Evolutionary conservation across 2,888 invertebrate genomes (phyloP).

Genomic region (Eilema caniola): DNA sequence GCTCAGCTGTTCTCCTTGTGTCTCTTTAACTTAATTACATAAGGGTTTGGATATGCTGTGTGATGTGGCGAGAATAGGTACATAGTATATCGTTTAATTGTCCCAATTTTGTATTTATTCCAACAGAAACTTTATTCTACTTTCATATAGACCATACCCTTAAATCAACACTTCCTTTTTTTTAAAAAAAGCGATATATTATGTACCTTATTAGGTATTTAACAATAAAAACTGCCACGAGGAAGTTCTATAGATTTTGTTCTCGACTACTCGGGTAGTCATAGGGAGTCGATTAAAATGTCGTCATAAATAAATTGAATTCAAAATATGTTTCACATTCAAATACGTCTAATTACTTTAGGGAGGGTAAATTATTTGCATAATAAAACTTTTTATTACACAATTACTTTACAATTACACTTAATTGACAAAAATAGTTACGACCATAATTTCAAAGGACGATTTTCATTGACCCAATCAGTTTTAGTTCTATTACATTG

Average conservation of each 20-base stretch:
- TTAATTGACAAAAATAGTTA: constrained; percentile 4
- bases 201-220: constrained; percentile 10
- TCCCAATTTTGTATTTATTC: background rate
- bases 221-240: constrained; percentile 20
- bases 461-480: constrained; percentile 5
- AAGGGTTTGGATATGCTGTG: constrained; percentile 11
- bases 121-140: background rate
- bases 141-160: background rate
- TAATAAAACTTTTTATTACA: constrained; percentile 38
- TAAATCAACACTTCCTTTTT: background rate
- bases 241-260: constrained; percentile 23
- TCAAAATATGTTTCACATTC: constrained; percentile 36
- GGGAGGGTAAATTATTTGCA: constrained; percentile 37
- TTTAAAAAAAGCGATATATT: background rate
- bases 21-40: constrained; percentile 28
- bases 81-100: background rate
- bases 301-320: constrained; percentile 38
- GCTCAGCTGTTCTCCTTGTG: constrained; percentile 46
- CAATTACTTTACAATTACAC: constrained; percentile 20
- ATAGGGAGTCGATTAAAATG: constrained; percentile 25
- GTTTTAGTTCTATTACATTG: background rate
- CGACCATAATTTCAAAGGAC: background rate
- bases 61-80: constrained; percentile 8
- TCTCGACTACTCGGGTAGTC: constrained; percentile 23
- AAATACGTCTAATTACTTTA: constrained; percentile 37